Conservation (phyloP, 2,888 invertebrate species). For the Megastigmus dorsalis region DNA sequence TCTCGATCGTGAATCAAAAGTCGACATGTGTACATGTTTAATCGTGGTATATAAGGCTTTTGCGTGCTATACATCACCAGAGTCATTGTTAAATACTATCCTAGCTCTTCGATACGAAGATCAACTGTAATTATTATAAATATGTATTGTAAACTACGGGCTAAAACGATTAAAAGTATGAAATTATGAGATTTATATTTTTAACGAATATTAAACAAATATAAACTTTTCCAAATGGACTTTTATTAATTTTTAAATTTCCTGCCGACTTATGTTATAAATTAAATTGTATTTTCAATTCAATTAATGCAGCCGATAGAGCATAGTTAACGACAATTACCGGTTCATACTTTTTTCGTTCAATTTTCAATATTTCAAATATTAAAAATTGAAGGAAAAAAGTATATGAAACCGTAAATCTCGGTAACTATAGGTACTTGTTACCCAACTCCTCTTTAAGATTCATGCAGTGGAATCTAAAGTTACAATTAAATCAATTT, state of each 20-base stretch:
- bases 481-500: too few relatives aligned
- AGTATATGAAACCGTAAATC: too few relatives aligned
- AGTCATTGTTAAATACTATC: constrained; percentile 63
- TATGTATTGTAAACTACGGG: constrained; percentile 60
- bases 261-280: background rate
- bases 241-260: constrained; percentile 47
- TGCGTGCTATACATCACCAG: constrained; percentile 21
- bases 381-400: too few relatives aligned
- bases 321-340: too few relatives aligned
- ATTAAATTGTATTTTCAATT: too few relatives aligned
- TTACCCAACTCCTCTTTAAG: too few relatives aligned
- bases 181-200: constrained; percentile 70
- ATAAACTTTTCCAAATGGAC: constrained; percentile 62
- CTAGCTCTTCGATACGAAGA: constrained; percentile 59
- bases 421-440: too few relatives aligned
- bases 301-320: too few relatives aligned
- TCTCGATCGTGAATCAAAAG: constrained; percentile 56
- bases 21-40: constrained; percentile 58
- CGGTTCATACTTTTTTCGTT: too few relatives aligned
- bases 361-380: too few relatives aligned
- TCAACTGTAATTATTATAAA: constrained; percentile 62
- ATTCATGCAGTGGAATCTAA: too few relatives aligned
- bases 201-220: constrained; percentile 69
- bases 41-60: constrained; percentile 54
- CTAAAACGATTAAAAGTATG: constrained; percentile 62